Evolutionary conservation across 2,888 invertebrate species (phyloP).

Genomic region (Harmothoe impar): DNA sequence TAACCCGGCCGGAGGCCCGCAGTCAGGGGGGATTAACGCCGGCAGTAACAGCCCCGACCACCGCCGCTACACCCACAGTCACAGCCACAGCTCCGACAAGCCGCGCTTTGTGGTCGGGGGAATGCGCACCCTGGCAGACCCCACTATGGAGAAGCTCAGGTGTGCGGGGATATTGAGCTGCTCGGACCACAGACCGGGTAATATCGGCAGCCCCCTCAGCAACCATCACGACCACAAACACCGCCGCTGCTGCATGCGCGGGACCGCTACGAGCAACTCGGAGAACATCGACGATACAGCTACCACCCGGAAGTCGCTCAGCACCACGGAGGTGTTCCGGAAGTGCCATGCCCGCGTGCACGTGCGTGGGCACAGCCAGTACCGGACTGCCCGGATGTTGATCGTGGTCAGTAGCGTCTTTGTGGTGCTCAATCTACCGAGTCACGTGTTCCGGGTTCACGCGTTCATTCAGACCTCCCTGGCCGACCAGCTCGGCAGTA

Average conservation of each 20-base stretch:
- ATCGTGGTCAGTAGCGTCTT: conserved; percentile 66
- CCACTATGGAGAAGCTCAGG: neutral
- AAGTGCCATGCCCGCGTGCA: conserved; percentile 59
- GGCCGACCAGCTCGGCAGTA: conserved; percentile 26
- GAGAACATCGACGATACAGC: neutral
- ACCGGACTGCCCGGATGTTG: conserved; percentile 65
- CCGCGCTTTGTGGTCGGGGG: conserved; percentile 27
- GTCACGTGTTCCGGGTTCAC: conserved; percentile 65
- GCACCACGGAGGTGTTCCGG: conserved; percentile 44
- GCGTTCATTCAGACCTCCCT: conserved; percentile 62
- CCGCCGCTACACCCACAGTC: neutral
- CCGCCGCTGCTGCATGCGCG: neutral
- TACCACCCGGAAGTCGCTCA: neutral
- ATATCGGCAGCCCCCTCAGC: neutral
- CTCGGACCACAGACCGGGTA: neutral
- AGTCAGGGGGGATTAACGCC: neutral
- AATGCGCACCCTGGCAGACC: conserved; percentile 36
- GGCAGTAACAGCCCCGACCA: conserved; percentile 3
- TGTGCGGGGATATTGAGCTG: neutral
- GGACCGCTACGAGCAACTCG: neutral
- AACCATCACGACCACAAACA: neutral
- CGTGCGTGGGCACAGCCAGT: conserved; percentile 58
- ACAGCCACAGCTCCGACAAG: conserved; percentile 56
- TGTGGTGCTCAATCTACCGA: conserved; percentile 65
- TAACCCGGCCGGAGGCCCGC: neutral